Evolutionary conservation across 1,140 invertebrate genomes (phyloP).

Genomic region (Arctopsyche grandis): DNA sequence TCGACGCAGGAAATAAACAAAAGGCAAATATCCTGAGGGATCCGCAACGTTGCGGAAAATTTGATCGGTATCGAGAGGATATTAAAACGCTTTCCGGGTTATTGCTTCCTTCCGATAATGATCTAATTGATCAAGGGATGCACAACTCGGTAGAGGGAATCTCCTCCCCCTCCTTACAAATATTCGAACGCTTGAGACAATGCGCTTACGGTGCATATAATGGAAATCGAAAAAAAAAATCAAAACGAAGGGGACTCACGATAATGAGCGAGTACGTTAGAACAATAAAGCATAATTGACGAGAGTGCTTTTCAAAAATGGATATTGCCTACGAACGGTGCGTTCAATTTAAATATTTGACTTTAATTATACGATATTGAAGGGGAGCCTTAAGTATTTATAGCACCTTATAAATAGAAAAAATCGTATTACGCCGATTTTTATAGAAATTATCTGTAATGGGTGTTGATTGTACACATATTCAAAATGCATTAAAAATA

Average conservation of each 20-base stretch:
- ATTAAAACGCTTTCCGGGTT: constrained; percentile 26
- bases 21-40: constrained; percentile 30
- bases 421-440: too few relatives aligned
- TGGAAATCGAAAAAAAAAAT: neutral
- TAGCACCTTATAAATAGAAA: too few relatives aligned
- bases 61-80: constrained; percentile 38
- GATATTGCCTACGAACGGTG: too few relatives aligned
- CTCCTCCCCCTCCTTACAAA: neutral
- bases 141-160: neutral
- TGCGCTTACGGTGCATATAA: neutral
- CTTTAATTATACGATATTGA: too few relatives aligned
- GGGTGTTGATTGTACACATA: too few relatives aligned
- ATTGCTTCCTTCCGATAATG: constrained; percentile 32
- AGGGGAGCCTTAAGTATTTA: too few relatives aligned
- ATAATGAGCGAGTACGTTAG: too few relatives aligned
- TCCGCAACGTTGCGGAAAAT: constrained; percentile 41
- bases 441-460: too few relatives aligned
- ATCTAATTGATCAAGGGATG: constrained; percentile 9
- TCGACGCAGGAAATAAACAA: constrained; percentile 14
- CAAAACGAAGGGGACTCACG: neutral
- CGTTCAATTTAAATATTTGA: too few relatives aligned
- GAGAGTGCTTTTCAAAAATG: too few relatives aligned
- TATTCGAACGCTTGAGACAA: neutral
- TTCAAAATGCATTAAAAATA: too few relatives aligned
- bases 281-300: too few relatives aligned